These are phyloP conservation scores for Odontophorus gujanensis DNA, from an alignment of 2,113 vertebrate species.

Conservation along the genomic window DNA sequence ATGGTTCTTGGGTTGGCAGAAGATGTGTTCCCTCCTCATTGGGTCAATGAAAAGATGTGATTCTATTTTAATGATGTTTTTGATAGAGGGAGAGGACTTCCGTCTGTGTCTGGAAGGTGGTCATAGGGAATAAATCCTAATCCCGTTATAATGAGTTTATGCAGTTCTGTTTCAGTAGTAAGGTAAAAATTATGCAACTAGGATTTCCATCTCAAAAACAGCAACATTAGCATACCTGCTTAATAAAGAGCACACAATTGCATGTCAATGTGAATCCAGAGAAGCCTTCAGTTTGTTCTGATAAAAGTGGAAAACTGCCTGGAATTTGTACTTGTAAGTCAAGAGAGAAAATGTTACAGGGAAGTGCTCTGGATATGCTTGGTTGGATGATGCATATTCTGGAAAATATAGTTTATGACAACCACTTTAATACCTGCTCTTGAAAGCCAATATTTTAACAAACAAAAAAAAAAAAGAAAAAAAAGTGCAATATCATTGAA, in stretches of 20 bases:
- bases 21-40: not conserved
- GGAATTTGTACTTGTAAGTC: not conserved
- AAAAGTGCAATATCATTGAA: not conserved
- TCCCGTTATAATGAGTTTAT: not conserved
- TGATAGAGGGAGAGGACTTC: not conserved
- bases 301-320: not conserved
- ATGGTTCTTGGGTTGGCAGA: not conserved
- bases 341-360: not conserved
- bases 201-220: not conserved
- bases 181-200: not conserved
- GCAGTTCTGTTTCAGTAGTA: not conserved
- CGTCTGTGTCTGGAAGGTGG: not conserved
- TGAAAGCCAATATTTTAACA: not conserved
- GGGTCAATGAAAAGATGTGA: not conserved
- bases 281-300: not conserved
- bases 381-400: not conserved
- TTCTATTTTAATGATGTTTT: not conserved
- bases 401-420: not conserved
- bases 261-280: not conserved
- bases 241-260: not conserved
- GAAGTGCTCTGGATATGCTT: not conserved
- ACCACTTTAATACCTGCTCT: not conserved
- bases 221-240: not conserved
- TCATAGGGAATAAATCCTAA: not conserved
- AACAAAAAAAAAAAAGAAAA: not conserved